Conservation (phyloP, 2,888 invertebrate species). For the Diabrotica balteata region DNA sequence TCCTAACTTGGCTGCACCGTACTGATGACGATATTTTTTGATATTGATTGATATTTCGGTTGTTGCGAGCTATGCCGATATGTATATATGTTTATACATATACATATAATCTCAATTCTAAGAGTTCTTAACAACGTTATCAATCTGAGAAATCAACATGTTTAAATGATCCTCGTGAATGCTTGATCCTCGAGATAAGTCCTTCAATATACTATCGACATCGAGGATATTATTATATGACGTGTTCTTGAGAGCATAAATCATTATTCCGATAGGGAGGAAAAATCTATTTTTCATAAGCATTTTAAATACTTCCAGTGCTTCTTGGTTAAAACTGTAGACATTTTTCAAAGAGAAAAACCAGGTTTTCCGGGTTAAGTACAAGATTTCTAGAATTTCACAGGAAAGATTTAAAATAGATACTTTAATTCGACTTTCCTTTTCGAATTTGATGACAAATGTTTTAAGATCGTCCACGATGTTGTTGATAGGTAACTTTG, state of each 20-base stretch:
- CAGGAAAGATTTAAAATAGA: slow-evolving; percentile 47
- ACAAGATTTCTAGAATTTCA: slow-evolving; percentile 49
- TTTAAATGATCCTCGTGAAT: slow-evolving; percentile 50
- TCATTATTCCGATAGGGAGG: slow-evolving; percentile 50
- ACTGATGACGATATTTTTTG: no score
- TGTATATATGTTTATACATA: no score
- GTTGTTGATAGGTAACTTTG: slow-evolving; percentile 48
- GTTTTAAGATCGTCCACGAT: slow-evolving; percentile 52
- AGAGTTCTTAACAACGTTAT: slow-evolving; percentile 16
- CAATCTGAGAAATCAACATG: slow-evolving; percentile 44
- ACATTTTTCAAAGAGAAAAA: slow-evolving; percentile 47
- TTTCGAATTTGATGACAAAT: slow-evolving; percentile 49
- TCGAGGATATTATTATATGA: slow-evolving; percentile 46
- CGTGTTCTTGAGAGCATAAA: slow-evolving; percentile 47
- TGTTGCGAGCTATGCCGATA: no score
- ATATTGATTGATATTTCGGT: no score
- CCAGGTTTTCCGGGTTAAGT: slow-evolving; percentile 45
- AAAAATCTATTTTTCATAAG: slow-evolving; percentile 49
- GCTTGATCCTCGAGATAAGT: slow-evolving; percentile 44
- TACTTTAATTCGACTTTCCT: slow-evolving; percentile 46
- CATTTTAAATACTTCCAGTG: slow-evolving; percentile 45
- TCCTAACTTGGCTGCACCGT: no score
- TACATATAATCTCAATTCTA: background rate
- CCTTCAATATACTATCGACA: slow-evolving; percentile 41
- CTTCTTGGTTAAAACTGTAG: slow-evolving; percentile 45